Conservation (phyloP, 2,797 vertebrate species). For the Chlorospingus flavigularis region DNA sequence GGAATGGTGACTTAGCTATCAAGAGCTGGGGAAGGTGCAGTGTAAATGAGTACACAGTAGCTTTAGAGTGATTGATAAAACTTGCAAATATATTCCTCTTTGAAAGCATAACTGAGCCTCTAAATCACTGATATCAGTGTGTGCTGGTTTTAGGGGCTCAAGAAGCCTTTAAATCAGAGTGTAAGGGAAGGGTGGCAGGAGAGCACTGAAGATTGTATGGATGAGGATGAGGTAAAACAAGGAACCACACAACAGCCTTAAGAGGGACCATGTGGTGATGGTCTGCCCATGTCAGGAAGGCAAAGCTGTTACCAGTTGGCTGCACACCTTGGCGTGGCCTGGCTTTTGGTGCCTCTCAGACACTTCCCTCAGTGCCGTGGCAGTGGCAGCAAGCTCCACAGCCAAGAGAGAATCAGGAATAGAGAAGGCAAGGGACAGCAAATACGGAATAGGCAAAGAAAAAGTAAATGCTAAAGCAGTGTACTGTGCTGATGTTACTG, state of each 20-base stretch:
- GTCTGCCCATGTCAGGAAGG: fast-evolving
- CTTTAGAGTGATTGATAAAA: neutral
- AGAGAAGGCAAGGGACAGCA: neutral
- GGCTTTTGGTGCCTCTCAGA: too few relatives aligned
- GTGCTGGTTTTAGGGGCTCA: neutral
- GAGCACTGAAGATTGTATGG: fast-evolving
- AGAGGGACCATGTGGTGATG: fast-evolving
- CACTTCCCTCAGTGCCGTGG: neutral
- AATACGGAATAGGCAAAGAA: neutral
- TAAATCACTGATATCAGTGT: neutral
- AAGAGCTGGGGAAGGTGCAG: neutral
- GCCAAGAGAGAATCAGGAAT: fast-evolving
- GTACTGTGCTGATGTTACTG: neutral
- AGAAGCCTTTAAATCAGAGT: neutral
- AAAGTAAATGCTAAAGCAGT: neutral
- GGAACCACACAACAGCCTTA: fast-evolving
- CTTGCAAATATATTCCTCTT: neutral
- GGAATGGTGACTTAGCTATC: neutral
- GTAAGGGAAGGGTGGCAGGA: neutral
- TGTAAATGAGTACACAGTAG: neutral
- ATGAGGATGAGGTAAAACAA: neutral
- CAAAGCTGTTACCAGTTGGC: fast-evolving
- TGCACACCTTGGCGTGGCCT: neutral
- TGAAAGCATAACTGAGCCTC: neutral
- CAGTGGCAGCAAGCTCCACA: fast-evolving